These are phyloP conservation scores for Alouatta palliata DNA, from an alignment of 2,113 vertebrate genomes.

Conservation along the genomic window DNA sequence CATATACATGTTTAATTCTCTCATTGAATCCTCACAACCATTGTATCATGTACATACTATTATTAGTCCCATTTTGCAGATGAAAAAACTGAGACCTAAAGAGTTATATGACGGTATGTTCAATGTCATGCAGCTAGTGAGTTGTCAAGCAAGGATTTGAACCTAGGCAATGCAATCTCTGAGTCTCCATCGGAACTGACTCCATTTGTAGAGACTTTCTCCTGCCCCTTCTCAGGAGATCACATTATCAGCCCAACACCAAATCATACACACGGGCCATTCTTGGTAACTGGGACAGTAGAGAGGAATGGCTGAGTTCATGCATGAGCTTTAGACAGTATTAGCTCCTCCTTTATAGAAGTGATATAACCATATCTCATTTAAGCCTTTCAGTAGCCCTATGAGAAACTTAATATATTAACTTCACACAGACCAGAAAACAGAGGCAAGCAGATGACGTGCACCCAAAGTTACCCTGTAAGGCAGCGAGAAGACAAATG, in stretches of 20 bases:
- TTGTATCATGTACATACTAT: neutral
- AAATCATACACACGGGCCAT: neutral
- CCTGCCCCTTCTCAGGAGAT: neutral
- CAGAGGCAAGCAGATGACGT: neutral
- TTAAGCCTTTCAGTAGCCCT: neutral
- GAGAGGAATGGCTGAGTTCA: neutral
- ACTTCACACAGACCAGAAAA: neutral
- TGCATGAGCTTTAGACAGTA: rapidly evolving
- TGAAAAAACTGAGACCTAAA: neutral
- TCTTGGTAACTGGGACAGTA: neutral
- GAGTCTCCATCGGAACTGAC: neutral
- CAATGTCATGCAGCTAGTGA: neutral
- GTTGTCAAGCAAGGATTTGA: neutral
- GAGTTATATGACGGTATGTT: neutral
- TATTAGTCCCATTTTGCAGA: neutral
- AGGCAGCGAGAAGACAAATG: neutral
- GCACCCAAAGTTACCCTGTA: neutral
- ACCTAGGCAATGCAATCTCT: neutral
- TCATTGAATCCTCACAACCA: neutral
- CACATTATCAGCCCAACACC: neutral
- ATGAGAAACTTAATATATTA: neutral
- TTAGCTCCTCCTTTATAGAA: neutral
- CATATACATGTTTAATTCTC: neutral
- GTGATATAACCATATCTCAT: neutral
- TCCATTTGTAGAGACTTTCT: neutral